These are phyloP conservation scores for Neelides folsomi DNA, from an alignment of 2,888 invertebrate genomes.

Conservation along the genomic window DNA sequence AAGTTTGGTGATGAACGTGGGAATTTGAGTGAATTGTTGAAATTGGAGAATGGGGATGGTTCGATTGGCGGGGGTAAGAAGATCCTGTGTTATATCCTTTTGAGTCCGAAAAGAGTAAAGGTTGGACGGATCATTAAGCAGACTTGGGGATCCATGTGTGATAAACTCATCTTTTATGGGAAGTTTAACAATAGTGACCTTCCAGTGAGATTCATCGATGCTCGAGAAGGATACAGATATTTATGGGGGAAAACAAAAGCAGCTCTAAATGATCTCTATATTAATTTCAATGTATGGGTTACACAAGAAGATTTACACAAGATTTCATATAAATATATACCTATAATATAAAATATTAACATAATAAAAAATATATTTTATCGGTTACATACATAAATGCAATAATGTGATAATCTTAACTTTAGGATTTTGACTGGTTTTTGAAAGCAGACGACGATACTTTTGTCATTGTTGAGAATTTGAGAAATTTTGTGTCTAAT, in stretches of 20 bases:
- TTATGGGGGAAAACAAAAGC: conserved; percentile 31
- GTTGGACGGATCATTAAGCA: conserved; percentile 20
- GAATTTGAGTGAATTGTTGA: neutral
- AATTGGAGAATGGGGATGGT: neutral
- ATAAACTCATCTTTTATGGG: conserved; percentile 27
- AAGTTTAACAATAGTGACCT: conserved; percentile 18
- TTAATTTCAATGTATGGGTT: conserved; percentile 9
- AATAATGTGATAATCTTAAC: neutral
- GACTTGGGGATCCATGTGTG: conserved; percentile 31
- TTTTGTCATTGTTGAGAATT: conserved; percentile 27
- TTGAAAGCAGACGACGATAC: conserved; percentile 30
- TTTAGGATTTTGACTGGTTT: conserved; percentile 24
- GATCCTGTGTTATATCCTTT: conserved; percentile 27
- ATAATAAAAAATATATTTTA: neutral
- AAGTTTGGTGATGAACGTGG: neutral
- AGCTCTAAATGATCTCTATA: conserved; percentile 16
- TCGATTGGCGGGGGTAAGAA: neutral
- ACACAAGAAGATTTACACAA: neutral
- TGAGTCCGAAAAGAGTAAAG: conserved; percentile 13
- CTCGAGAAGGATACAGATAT: conserved; percentile 24
- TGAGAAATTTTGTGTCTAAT: conserved; percentile 13
- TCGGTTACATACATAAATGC: neutral
- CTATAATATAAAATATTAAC: neutral
- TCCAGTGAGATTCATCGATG: conserved; percentile 18
- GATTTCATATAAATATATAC: neutral